Percentiles rank a stretch among this genome's conserved stretches.
phyloP scores from a whole-genome alignment of 2,113 vertebrate species.

The Saccopteryx bilineata region DNA sequence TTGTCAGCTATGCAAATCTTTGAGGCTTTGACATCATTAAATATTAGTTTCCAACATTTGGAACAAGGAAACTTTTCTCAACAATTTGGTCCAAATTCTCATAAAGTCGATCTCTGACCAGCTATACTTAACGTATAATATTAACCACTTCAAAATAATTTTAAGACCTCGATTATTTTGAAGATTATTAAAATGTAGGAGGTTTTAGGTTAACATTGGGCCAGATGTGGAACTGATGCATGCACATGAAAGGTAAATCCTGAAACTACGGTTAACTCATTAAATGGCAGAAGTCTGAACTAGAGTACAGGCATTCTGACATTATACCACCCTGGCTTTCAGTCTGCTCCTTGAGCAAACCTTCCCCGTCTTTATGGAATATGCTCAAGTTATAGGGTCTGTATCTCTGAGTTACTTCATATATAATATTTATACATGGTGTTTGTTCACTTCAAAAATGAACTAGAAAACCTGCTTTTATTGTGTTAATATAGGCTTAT shows the following conservation, averaged over 20 bases:
- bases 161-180: constrained; percentile 36
- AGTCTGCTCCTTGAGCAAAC: not conserved
- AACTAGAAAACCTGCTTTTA: not conserved
- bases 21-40: not conserved
- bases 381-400: not conserved
- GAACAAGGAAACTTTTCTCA: constrained; percentile 43
- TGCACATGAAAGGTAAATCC: not conserved
- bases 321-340: not conserved
- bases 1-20: constrained; percentile 13
- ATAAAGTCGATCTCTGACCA: constrained; percentile 23
- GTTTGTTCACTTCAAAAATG: constrained; percentile 13
- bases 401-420: constrained; percentile 4
- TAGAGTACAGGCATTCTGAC: not conserved
- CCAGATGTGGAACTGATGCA: not conserved
- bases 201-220: not conserved
- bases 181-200: constrained; percentile 23
- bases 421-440: not conserved
- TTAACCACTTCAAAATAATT: constrained; percentile 22
- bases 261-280: not conserved
- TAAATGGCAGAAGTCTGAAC: not conserved
- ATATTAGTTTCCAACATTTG: not conserved
- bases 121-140: not conserved
- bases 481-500: not conserved
- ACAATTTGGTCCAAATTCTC: not conserved
- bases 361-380: not conserved